phyloP scores from a whole-genome alignment of 2,888 invertebrate genomes.

The Yponomeuta sedellus region DNA sequence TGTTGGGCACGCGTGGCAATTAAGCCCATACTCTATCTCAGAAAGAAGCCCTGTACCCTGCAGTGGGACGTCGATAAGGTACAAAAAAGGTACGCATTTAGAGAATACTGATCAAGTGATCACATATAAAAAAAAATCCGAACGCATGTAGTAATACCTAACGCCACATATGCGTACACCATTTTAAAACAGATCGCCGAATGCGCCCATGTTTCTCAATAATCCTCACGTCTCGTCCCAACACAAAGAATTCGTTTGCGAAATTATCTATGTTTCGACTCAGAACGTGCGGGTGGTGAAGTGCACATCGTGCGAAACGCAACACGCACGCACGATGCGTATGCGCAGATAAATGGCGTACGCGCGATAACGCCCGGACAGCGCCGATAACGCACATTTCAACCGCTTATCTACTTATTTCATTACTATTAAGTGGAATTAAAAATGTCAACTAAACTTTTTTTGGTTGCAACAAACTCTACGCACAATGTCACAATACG shows the following conservation, averaged over 20 bases:
- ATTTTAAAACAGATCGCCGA: not conserved
- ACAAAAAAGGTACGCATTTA: too few species aligned
- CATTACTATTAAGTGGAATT: slow-evolving; percentile 2
- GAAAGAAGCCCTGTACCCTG: too few species aligned
- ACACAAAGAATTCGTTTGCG: slow-evolving; percentile 54
- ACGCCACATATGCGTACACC: not conserved
- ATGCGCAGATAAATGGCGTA: slow-evolving; percentile 61
- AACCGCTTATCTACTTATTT: not conserved
- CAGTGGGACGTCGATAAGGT: too few species aligned
- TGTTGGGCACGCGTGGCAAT: too few species aligned
- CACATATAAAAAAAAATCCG: not conserved
- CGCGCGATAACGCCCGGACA: slow-evolving; percentile 49
- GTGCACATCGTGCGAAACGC: slow-evolving; percentile 63
- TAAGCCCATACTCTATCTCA: too few species aligned
- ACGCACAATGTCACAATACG: slow-evolving; percentile 4
- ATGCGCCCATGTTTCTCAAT: slow-evolving; percentile 42
- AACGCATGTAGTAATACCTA: not conserved
- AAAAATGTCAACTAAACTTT: slow-evolving; percentile 40
- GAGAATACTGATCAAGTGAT: not conserved
- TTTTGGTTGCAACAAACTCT: slow-evolving; percentile 18
- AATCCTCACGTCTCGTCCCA: slow-evolving; percentile 59
- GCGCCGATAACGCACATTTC: slow-evolving; percentile 39
- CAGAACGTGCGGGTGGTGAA: slow-evolving; percentile 46
- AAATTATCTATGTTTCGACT: slow-evolving; percentile 39
- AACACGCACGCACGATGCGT: slow-evolving; percentile 57